These are phyloP conservation scores for Lipotes vexillifer DNA, from an alignment of 2,113 vertebrate genomes.

Conservation along the genomic window DNA sequence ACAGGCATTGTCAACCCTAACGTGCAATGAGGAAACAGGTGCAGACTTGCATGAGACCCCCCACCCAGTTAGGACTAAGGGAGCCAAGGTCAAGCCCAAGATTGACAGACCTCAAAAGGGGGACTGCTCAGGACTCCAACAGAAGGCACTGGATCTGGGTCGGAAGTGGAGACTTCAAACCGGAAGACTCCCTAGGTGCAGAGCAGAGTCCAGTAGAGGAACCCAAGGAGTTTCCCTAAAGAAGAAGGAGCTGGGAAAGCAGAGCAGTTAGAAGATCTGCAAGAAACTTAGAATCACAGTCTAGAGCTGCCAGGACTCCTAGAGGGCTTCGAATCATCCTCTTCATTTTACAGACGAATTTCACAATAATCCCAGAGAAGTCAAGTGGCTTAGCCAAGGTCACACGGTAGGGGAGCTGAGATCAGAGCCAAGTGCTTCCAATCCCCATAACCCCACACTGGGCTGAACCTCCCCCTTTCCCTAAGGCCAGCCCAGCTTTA, in stretches of 20 bases:
- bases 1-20: background rate
- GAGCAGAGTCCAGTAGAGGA: background rate
- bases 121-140: background rate
- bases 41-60: background rate
- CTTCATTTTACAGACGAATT: background rate
- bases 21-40: background rate
- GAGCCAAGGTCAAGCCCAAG: background rate
- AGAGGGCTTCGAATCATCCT: background rate
- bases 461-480: background rate
- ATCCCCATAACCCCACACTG: background rate
- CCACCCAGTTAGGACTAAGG: background rate
- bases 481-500: background rate
- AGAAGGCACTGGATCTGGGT: background rate
- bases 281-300: background rate
- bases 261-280: background rate
- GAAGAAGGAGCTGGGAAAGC: background rate
- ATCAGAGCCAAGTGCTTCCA: background rate
- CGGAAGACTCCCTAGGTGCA: background rate
- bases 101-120: background rate
- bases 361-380: slow-evolving; percentile 13
- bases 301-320: background rate
- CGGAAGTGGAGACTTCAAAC: background rate
- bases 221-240: background rate
- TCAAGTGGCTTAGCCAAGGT: background rate
- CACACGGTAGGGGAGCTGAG: background rate